These are phyloP conservation scores for Calidris pugnax DNA, from an alignment of 2,113 vertebrate genomes.

Conservation along the genomic window DNA sequence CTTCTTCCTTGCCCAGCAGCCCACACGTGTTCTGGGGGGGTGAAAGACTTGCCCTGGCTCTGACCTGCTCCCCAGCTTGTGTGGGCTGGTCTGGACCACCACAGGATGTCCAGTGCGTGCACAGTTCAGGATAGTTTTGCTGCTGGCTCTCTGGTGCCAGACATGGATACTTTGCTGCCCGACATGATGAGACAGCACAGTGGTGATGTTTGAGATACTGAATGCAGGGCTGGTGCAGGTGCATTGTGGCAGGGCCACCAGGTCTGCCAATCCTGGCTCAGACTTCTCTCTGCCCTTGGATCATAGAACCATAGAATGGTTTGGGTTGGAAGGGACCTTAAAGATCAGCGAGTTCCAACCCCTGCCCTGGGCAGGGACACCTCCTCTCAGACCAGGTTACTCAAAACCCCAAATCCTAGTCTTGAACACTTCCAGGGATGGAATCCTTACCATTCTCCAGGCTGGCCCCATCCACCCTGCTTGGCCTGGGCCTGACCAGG, in stretches of 20 bases:
- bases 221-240: background rate
- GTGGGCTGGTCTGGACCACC: background rate
- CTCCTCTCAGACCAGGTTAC: no score
- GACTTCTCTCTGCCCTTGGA: background rate
- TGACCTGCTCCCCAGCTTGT: background rate
- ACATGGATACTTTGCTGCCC: background rate
- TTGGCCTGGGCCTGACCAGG: background rate
- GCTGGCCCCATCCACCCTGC: background rate
- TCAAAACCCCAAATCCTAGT: no score
- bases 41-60: background rate
- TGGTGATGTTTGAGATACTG: background rate
- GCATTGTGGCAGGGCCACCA: background rate
- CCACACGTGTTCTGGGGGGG: accelerated
- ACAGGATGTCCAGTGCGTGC: accelerated
- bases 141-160: background rate
- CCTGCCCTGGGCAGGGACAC: no score
- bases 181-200: background rate
- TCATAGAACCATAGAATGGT: no score
- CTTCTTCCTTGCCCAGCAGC: background rate
- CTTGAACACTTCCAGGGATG: no score
- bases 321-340: no score
- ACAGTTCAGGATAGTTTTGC: background rate
- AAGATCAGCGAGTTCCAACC: no score
- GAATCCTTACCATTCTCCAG: background rate
- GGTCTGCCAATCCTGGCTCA: background rate